A percentile compares a stretch with the other conserved stretches of the same genome.
Conservation (phyloP, 2,888 invertebrate genomes). For the Pediacus dermestoides region DNA sequence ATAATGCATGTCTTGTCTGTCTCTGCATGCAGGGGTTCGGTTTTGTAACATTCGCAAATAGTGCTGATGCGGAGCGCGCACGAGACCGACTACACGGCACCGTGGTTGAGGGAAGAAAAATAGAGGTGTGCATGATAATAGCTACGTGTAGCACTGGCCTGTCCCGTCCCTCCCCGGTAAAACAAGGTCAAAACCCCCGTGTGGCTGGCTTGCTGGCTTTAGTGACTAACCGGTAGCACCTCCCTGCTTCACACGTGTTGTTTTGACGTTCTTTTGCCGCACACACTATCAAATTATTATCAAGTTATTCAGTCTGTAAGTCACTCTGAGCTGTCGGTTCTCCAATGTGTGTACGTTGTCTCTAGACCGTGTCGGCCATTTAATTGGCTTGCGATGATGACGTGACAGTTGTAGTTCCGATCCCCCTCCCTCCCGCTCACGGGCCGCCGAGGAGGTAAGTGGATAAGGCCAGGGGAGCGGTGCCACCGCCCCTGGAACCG, state of each 20-base stretch:
- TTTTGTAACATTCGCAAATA: constrained; percentile 99
- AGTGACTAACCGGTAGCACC: constrained; percentile 52
- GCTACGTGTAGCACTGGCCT: constrained; percentile 52
- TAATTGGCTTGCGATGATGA: constrained; percentile 48
- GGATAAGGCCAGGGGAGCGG: constrained; percentile 49
- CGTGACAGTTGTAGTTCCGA: constrained; percentile 41
- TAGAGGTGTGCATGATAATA: constrained; percentile 95
- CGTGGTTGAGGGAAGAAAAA: constrained; percentile 99
- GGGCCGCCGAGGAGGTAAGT: constrained; percentile 52
- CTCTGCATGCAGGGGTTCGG: constrained; percentile 99
- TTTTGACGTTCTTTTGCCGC: constrained; percentile 54
- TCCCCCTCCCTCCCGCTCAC: constrained; percentile 55
- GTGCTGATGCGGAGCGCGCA: constrained; percentile 99
- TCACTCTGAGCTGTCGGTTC: constrained; percentile 41
- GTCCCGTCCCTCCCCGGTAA: constrained; percentile 52
- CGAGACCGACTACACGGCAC: constrained; percentile 99
- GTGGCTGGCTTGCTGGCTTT: constrained; percentile 52
- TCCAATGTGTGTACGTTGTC: constrained; percentile 52
- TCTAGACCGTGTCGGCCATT: constrained; percentile 62
- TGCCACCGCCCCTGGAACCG: constrained; percentile 32
- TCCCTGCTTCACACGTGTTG: constrained; percentile 51
- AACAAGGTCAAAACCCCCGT: constrained; percentile 52
- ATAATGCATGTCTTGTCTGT: constrained; percentile 94
- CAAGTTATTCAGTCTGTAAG: constrained; percentile 8
- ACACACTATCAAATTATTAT: constrained; percentile 38